A percentile compares a stretch with the other conserved stretches of the same genome.
phyloP scores from a whole-genome alignment of 2,113 vertebrate genomes.

The Poeciliopsis occidentalis region DNA sequence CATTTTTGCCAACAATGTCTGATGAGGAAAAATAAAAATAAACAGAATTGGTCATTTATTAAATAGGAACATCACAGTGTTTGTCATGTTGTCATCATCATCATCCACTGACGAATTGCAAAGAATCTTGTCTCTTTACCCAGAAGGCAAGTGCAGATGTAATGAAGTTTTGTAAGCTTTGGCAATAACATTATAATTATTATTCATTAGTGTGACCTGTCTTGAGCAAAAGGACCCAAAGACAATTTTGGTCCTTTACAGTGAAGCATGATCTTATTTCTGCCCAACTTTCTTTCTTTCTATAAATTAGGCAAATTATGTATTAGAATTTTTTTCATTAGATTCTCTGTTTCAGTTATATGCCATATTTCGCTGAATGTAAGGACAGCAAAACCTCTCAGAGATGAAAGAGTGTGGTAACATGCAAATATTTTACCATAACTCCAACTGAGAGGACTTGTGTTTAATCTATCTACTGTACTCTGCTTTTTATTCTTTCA shows the following conservation, averaged over 20 bases:
- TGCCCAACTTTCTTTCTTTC: too few species aligned
- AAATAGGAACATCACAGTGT: too few species aligned
- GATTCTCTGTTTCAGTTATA: background rate
- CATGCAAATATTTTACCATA: background rate
- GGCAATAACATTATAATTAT: too few species aligned
- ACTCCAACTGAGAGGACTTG: background rate
- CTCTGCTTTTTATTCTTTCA: constrained; percentile 1
- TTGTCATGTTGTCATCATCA: too few species aligned
- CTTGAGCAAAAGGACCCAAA: too few species aligned
- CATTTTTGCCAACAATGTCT: background rate
- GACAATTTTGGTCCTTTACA: too few species aligned
- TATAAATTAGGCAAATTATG: background rate
- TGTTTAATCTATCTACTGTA: background rate
- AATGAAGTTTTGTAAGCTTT: too few species aligned
- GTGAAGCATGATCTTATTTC: too few species aligned
- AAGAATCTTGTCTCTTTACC: background rate
- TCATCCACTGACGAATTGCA: background rate
- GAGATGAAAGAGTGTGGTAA: background rate
- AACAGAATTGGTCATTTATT: too few species aligned
- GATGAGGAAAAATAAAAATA: too few species aligned
- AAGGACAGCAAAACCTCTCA: background rate
- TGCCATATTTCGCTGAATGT: background rate
- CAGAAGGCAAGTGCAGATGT: background rate
- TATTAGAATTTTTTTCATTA: background rate
- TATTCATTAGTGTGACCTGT: too few species aligned